A percentile compares a stretch with the other conserved stretches of the same genome.
These are phyloP conservation scores for Pseudachorutes palmiensis DNA, from an alignment of 1,140 invertebrate genomes.

Conservation along the genomic window DNA sequence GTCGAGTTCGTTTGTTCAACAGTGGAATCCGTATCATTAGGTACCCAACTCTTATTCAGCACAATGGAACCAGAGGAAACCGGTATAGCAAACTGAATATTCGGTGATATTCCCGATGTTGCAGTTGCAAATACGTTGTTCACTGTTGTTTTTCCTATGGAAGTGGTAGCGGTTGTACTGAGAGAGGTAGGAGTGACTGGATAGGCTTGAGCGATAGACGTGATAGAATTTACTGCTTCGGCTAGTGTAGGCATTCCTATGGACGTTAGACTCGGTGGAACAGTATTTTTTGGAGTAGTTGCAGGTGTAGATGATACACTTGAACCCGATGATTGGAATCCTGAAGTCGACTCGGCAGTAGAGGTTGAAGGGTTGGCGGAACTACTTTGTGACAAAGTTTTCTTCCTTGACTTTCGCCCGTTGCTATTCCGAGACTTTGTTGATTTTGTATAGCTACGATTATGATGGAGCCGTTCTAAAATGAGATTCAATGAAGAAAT, in stretches of 20 bases:
- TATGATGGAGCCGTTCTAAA: conserved; percentile 37
- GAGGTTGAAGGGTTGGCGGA: neutral
- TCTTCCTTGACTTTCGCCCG: conserved; percentile 30
- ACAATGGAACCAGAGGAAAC: neutral
- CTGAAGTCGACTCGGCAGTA: neutral
- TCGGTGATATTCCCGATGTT: neutral
- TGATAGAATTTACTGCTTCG: too few species aligned
- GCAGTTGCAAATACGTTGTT: neutral
- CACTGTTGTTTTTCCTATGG: neutral
- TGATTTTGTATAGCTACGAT: conserved; percentile 38
- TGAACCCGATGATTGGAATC: neutral
- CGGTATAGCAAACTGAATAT: neutral
- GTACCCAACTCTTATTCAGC: neutral
- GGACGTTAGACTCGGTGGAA: neutral
- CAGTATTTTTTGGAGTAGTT: neutral
- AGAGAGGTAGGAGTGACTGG: too few species aligned
- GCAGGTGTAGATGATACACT: conserved; percentile 5
- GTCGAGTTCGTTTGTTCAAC: too few species aligned
- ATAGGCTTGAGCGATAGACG: too few species aligned
- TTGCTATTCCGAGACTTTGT: conserved; percentile 35
- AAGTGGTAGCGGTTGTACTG: neutral
- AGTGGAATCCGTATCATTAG: neutral
- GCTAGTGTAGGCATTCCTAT: neutral
- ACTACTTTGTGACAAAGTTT: conserved; percentile 1
- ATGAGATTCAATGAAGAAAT: neutral